These are phyloP conservation scores for Caenorhabditis sp. DNA, from an alignment of 2,888 invertebrate species.

Conservation along the genomic window DNA sequence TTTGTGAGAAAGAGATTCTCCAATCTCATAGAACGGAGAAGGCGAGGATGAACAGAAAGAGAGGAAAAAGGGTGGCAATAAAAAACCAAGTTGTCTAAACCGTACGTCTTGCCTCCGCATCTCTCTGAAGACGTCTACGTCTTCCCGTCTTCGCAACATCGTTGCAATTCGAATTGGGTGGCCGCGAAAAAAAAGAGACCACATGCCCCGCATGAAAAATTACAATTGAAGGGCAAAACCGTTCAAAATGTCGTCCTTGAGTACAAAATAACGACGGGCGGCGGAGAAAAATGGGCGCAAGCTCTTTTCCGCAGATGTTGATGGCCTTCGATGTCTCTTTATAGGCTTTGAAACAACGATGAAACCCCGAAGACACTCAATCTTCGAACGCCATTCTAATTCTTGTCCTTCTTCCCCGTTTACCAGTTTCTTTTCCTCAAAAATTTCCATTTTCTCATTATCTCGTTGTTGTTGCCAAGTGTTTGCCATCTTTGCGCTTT, in stretches of 20 bases:
- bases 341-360: constrained; percentile 54
- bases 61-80: constrained; percentile 35
- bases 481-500: constrained; percentile 15
- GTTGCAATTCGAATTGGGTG: constrained; percentile 49
- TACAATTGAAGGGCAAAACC: constrained; percentile 62
- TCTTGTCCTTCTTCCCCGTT: constrained; percentile 2
- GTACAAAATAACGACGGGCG: constrained; percentile 58
- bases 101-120: constrained; percentile 32
- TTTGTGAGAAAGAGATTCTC: constrained; percentile 10
- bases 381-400: constrained; percentile 49
- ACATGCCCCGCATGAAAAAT: constrained; percentile 49
- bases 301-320: constrained; percentile 57
- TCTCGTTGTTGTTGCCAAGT: constrained; percentile 21
- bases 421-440: constrained; percentile 9
- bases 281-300: constrained; percentile 51
- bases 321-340: constrained; percentile 59
- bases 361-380: constrained; percentile 39
- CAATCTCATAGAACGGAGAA: constrained; percentile 1
- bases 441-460: constrained; percentile 22
- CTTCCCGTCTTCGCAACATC: too few relatives aligned
- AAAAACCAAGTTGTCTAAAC: constrained; percentile 53
- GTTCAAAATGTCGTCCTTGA: constrained; percentile 62
- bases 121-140: constrained; percentile 34
- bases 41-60: constrained; percentile 30
- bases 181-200: constrained; percentile 61